These are phyloP conservation scores for Calliphora vomitoria DNA, from an alignment of 2,888 invertebrate species.

Conservation along the genomic window DNA sequence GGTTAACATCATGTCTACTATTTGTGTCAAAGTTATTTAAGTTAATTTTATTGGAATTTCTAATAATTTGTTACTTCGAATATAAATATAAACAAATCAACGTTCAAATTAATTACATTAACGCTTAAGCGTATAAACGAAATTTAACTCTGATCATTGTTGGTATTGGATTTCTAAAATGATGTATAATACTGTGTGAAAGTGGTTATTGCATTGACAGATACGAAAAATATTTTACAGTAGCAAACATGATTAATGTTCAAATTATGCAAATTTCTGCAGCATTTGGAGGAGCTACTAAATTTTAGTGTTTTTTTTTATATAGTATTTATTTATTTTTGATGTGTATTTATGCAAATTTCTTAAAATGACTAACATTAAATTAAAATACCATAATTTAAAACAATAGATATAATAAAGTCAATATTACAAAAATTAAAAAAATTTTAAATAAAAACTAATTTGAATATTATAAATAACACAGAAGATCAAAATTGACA, in stretches of 20 bases:
- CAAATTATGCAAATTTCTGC: conserved; percentile 37
- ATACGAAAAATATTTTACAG: conserved; percentile 6
- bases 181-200: not conserved
- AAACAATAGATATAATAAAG: no score
- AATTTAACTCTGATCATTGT: not conserved
- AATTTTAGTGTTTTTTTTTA: not conserved
- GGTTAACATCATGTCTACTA: conserved; percentile 16
- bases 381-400: no score
- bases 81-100: not conserved
- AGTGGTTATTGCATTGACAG: conserved; percentile 1
- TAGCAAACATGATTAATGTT: conserved; percentile 27
- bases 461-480: no score
- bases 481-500: no score
- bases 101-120: conserved; percentile 26
- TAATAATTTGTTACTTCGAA: conserved; percentile 5
- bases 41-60: conserved; percentile 6
- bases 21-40: conserved; percentile 37
- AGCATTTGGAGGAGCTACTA: not conserved
- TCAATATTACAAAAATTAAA: no score
- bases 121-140: not conserved
- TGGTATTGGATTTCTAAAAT: not conserved
- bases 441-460: no score
- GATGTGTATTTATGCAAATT: not conserved
- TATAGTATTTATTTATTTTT: not conserved
- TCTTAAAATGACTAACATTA: no score